Evolutionary conservation across 2,797 vertebrate species (phyloP), one percentile per base, ranked within the genome.

Genomic region (Gambusia yucatana): DNA sequence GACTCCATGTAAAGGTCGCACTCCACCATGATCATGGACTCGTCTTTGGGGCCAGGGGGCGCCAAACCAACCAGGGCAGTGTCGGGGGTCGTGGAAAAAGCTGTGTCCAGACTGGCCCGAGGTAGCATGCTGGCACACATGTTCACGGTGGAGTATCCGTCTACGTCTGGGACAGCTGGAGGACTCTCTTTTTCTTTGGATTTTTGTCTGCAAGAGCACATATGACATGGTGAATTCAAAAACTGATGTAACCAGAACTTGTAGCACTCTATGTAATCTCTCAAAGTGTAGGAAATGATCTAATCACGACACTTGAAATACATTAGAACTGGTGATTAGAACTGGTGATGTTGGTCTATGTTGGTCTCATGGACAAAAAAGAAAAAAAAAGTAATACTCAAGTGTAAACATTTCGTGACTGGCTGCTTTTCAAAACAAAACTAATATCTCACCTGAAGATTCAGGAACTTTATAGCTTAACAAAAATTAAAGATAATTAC

Each of bases 71-170:
- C 79, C 36, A 52, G 72, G 9, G 46, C 55, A 2, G 65, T 33
- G 25, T 89, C 83, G 8, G 76, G 16, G 43, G 41, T 44, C 75
- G 0, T 28, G 2, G 81, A 1, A 1, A 72, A 39, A 73, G 78
- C 39, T 36, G 72, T 77, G 72, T 85, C 82, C 55, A 57, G 52
- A 72, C 65, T 30, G 70, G 72, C 67, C 44, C 17, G 69, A 2
- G 55, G 77, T 73, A 89, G 79, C 84, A 83, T 6, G 63, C 46
- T 6, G 28, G 76, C 57, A 39, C 83, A 93, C 11, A 92, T 87
- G 0, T 94, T 90, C 76, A 96, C 90, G 0, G 91, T 93, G 0
- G 94, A 92, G 86, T 95, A 96, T 36, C 89, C 94, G 0, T 94
- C 91, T 20, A 43, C 28, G 10, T 85, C 79, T 5, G 70, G 77